These are phyloP conservation scores for Otus sunia DNA, from an alignment of 2,113 vertebrate species.

Conservation along the genomic window DNA sequence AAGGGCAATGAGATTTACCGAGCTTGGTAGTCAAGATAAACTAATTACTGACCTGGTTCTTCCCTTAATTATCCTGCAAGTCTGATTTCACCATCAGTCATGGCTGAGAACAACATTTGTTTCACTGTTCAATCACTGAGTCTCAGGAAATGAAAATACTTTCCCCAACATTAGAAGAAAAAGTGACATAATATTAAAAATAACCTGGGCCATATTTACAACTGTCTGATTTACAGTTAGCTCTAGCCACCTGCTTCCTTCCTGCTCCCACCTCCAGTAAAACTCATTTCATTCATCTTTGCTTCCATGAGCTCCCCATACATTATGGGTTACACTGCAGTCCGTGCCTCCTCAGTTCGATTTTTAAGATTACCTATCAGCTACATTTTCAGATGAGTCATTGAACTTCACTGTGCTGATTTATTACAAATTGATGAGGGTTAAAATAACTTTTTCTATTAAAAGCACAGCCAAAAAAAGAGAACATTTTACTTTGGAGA, in stretches of 20 bases:
- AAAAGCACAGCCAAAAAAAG: slow-evolving; percentile 26
- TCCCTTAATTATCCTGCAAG: neutral
- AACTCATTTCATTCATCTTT: slow-evolving; percentile 17
- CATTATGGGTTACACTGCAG: neutral
- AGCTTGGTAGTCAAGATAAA: neutral
- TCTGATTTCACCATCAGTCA: neutral
- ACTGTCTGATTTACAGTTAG: neutral
- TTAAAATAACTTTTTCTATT: slow-evolving; percentile 43
- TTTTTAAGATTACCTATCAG: neutral
- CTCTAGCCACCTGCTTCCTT: neutral
- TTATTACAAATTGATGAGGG: slow-evolving; percentile 20
- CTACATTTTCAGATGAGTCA: neutral
- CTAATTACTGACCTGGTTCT: neutral
- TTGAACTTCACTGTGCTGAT: slow-evolving; percentile 8
- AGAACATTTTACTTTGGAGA: slow-evolving; percentile 34
- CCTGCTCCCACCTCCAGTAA: neutral
- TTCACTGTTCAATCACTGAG: neutral
- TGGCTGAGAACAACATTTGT: neutral
- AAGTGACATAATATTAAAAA: neutral
- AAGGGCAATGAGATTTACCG: neutral
- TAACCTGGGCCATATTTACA: neutral
- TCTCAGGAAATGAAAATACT: neutral
- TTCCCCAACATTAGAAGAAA: neutral
- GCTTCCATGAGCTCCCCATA: neutral
- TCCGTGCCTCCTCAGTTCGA: neutral